Evolutionary conservation across 1,140 invertebrate genomes (phyloP), one percentile per base, ranked within the genome.

Genomic region (Nasonia vitripennis): DNA sequence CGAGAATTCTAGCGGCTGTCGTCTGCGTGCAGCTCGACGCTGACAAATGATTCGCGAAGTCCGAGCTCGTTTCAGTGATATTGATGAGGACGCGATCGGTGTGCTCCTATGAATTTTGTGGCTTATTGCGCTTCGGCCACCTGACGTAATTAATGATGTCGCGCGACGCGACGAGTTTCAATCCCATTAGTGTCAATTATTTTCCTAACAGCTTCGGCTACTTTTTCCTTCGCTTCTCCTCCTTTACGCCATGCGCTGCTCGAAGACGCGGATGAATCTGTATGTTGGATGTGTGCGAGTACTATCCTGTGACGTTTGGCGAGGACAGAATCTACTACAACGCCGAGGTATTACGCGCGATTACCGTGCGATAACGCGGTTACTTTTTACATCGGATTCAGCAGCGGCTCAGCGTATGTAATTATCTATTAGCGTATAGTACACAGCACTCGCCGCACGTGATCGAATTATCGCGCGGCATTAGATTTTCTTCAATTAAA

Each of bases 41-140:
- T 71, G 68, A 71, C 23, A 71, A 71, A 71, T 71, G 68, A 71
- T 34, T 71, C 68, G 68, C 23, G 12, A 23, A 17, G 68, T 31
- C 31, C 68, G 27, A 27, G 23, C 68, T 71, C 55, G 20, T 34
- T 45, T 75, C 9, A 75, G 27, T 75, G 73, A 75, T 75, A 75
- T 75, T 75, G 73, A 75, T 75, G 73, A 45, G 20, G 68, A 71
- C 11, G 31, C 31, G 23, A 34, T 34, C 70, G 55, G 20, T 17
- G 55, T 62, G 41, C 41, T 45, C 41, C 41, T 45, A 62, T 62
- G 55, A 62, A 62, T 62, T 62, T 62, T 62, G 55, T 17, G 55
- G 55, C 55, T 62, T 62, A 62, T 62, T 62, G 41, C 10, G 17
- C 3, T 20, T 62, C 20, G 55, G 55, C 55, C 17, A n/a, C 55